Percentiles rank a stretch among this genome's conserved stretches.
phyloP scores from a whole-genome alignment of 2,113 vertebrate genomes.

The Pterocles gutturalis region DNA sequence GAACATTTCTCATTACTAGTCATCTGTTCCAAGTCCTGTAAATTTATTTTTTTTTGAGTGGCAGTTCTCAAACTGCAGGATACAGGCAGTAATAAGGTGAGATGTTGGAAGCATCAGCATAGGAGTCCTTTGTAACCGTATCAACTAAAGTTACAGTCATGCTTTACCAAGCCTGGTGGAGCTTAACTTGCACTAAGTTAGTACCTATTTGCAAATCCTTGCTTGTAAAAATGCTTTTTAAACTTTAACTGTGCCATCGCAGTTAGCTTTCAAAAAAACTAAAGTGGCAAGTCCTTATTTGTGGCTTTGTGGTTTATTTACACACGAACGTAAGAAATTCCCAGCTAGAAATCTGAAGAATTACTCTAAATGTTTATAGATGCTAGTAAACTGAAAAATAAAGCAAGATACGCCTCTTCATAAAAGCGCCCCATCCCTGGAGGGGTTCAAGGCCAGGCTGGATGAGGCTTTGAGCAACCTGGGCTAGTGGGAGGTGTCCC shows the following conservation, averaged over 20 bases:
- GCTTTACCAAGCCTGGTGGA: neutral
- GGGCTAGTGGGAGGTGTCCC: too few species aligned
- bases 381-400: slow-evolving; percentile 48
- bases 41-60: neutral
- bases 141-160: neutral
- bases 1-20: neutral
- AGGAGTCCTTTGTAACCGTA: neutral
- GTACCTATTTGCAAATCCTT: neutral
- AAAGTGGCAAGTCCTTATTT: slow-evolving; percentile 7
- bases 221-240: neutral
- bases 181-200: neutral
- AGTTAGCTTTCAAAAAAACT: neutral
- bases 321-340: slow-evolving; percentile 36
- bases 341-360: slow-evolving; percentile 12
- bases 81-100: neutral
- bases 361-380: neutral
- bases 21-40: neutral
- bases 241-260: neutral
- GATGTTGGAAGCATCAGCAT: neutral
- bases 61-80: neutral
- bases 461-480: too few species aligned
- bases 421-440: neutral
- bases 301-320: slow-evolving; percentile 44
- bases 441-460: too few species aligned
- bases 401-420: slow-evolving; percentile 25